Percentiles rank a stretch among this genome's conserved stretches.
phyloP scores from a whole-genome alignment of 2,797 vertebrate species.

The Sandelia bainsii region DNA sequence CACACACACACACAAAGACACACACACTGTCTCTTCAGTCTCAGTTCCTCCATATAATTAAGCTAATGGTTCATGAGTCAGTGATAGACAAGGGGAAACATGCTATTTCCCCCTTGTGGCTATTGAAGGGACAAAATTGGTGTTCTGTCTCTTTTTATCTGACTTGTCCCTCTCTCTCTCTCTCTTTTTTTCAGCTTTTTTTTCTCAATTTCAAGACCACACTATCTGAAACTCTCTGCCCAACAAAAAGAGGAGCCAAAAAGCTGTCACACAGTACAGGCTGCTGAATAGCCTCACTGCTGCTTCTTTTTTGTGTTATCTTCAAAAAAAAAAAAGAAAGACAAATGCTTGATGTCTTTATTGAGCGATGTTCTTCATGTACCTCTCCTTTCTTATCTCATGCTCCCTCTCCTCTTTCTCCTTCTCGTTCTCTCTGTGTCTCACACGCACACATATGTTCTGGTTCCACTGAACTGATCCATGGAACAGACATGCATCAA shows the following conservation, averaged over 20 bases:
- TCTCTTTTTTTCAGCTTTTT: slow-evolving; percentile 2
- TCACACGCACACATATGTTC: slow-evolving; percentile 30
- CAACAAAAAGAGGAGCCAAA: slow-evolving; percentile 27
- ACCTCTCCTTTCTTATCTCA: slow-evolving; percentile 41
- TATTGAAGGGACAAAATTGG: slow-evolving; percentile 66
- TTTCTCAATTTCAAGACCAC: slow-evolving; percentile 18
- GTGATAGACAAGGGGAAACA: slow-evolving; percentile 74
- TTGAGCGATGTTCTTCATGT: slow-evolving; percentile 33
- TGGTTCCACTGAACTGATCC: slow-evolving; percentile 59
- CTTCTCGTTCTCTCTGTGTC: slow-evolving; percentile 2
- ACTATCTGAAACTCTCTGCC: slow-evolving; percentile 16
- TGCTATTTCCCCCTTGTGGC: slow-evolving; percentile 73
- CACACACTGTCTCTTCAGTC: slow-evolving; percentile 34
- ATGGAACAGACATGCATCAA: slow-evolving; percentile 60
- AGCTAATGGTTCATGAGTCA: slow-evolving; percentile 78
- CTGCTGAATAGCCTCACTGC: slow-evolving; percentile 32
- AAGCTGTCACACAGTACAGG: slow-evolving; percentile 25
- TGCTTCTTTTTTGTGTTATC: slow-evolving; percentile 29
- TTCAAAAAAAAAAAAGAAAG: slow-evolving; percentile 8
- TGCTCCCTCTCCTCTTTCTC: slow-evolving; percentile 12
- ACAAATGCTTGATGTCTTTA: slow-evolving; percentile 42
- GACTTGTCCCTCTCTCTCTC: slow-evolving; percentile 29
- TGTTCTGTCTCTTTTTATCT: slow-evolving; percentile 52
- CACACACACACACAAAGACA: slow-evolving; percentile 12
- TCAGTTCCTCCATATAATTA: slow-evolving; percentile 78